Conservation (phyloP, 2,888 invertebrate genomes). For the Acanthosepion pharaonis region DNA sequence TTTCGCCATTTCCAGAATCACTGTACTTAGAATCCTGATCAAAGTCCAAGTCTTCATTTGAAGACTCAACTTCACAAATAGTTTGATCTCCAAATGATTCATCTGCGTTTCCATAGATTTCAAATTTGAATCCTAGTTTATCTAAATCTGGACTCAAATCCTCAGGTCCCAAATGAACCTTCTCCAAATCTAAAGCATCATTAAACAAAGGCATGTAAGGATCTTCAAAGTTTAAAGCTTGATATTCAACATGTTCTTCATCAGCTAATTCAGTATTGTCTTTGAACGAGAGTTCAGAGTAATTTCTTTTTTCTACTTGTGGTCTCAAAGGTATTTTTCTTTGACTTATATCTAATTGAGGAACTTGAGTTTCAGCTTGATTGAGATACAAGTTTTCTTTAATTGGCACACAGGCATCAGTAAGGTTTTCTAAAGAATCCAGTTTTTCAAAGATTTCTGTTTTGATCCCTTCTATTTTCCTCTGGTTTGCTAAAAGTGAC, state of each 20-base stretch:
- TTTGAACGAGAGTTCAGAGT: not conserved
- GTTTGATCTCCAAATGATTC: not conserved
- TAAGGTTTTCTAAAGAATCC: not conserved
- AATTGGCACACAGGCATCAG: not conserved
- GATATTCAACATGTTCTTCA: not conserved
- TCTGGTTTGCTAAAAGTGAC: not conserved
- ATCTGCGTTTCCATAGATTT: not conserved
- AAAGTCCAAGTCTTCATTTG: not conserved
- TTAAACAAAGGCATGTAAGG: not conserved
- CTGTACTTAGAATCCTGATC: not conserved
- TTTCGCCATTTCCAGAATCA: not conserved
- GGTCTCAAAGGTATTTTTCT: not conserved
- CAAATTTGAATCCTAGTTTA: not conserved
- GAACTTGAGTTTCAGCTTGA: not conserved
- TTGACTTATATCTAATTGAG: not conserved
- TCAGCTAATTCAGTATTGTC: not conserved
- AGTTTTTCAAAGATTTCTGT: not conserved
- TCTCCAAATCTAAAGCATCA: not conserved
- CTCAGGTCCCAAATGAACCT: not conserved
- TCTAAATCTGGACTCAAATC: not conserved
- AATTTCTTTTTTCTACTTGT: not conserved
- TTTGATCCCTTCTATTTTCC: not conserved
- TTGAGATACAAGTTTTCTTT: not conserved
- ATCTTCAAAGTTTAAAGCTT: not conserved
- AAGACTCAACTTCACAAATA: not conserved